A percentile compares a stretch with the other conserved stretches of the same genome.
phyloP scores from a whole-genome alignment of 92 coral and sea anemone species.

The Paramuricea clavata region DNA sequence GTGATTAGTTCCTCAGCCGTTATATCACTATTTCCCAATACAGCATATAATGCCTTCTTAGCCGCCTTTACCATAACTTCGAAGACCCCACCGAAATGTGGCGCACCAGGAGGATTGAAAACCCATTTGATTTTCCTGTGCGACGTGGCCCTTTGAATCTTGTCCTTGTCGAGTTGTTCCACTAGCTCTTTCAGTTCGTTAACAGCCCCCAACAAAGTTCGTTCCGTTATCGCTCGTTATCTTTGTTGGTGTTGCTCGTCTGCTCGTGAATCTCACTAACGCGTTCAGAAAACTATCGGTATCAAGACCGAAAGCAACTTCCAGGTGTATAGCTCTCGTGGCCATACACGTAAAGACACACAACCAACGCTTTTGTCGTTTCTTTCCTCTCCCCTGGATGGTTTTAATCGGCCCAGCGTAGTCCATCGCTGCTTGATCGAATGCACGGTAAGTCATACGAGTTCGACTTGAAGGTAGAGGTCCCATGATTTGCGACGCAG shows the following conservation, averaged over 20 bases:
- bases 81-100: constrained; percentile 61
- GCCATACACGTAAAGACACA: constrained; percentile 75
- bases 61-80: constrained; percentile 67
- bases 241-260: constrained; percentile 61
- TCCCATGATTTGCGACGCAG: constrained; percentile 70
- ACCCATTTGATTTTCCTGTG: constrained; percentile 42
- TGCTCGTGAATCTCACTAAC: constrained; percentile 59
- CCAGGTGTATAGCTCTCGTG: constrained; percentile 77
- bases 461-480: constrained; percentile 58
- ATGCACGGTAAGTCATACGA: constrained; percentile 67
- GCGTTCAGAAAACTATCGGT: constrained; percentile 48
- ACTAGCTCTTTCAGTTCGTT: constrained; percentile 58
- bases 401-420: constrained; percentile 74
- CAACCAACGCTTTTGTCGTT: constrained; percentile 72
- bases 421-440: constrained; percentile 72
- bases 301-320: constrained; percentile 74
- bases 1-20: constrained; percentile 62
- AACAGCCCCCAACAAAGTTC: constrained; percentile 67
- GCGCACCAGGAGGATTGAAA: constrained; percentile 60
- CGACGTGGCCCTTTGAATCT: constrained; percentile 58
- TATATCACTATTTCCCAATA: constrained; percentile 51
- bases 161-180: constrained; percentile 63
- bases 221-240: constrained; percentile 65
- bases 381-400: constrained; percentile 68
- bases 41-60: constrained; percentile 62